Base-by-base conservation (phyloP, 2,888 invertebrate genomes). In the Pseudococcus longispinus region DNA sequence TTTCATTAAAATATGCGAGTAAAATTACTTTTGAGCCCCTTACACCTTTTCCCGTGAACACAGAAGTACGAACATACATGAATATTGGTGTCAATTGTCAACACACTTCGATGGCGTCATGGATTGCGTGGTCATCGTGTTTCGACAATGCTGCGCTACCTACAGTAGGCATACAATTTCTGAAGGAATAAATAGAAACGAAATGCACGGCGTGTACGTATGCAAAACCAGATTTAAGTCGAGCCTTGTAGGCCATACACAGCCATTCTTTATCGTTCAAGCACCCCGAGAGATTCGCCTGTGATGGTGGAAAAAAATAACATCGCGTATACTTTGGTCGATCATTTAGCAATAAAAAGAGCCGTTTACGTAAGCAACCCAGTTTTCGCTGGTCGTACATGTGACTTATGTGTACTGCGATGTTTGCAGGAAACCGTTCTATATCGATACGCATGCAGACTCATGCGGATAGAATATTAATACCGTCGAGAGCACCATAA, bases 71-170 rank as follows among this genome's bases (percentile, higher is more conserved):
- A n/a, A 51, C 70, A 29, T 3, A 82, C 20, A 84, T 55, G 51
- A 44, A 60, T 85, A 86, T 86, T 46, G 86, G 86, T 86, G 86
- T 86, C 86, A 86, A 77, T 80, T 86, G 86, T 86, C 86, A 86
- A 77, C 86, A 23, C 23, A 44, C 6, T 77, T 51, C 46, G 46
- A 44, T 23, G 86, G 80, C 86, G 86, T 86, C 80, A 86, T 86
- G 86, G 86, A 86, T 86, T 86, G 86, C 44, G 80, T 86, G 80
- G 86, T 80, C 80, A 80, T 85, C 55, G 44, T 77, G 85, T 85
- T 70, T 77, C n/a, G 70, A 65, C 60, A n/a, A 13, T 55, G 55
- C 55, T 55, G 55, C 55, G n/a, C 20, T n/a, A n/a, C n/a, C n/a
- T n/a, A n/a, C n/a, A n/a, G 20, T 4, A 55, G 55, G 55, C 55